Conservation (phyloP, 2,113 vertebrate species). For the Vanacampus margaritifer region DNA sequence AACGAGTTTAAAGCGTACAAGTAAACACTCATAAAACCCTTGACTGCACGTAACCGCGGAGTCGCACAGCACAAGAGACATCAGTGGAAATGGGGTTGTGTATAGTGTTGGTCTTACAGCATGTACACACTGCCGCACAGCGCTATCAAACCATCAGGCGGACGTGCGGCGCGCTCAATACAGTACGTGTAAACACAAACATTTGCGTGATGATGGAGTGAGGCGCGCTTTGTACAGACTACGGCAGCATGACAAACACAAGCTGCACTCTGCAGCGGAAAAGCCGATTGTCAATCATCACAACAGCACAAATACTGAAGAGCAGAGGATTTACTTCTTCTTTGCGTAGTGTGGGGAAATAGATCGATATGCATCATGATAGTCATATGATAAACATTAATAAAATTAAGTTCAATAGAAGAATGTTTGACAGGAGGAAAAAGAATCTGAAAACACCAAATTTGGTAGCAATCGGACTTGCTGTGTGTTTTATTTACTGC, state of each 20-base stretch:
- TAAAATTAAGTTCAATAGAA: too few species aligned
- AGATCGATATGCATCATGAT: too few species aligned
- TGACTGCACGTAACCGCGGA: not conserved
- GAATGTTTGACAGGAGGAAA: too few species aligned
- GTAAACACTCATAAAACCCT: not conserved
- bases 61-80: not conserved
- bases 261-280: not conserved
- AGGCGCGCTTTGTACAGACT: not conserved
- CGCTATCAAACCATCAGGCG: not conserved
- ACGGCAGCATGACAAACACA: not conserved
- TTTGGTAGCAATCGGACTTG: too few species aligned
- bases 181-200: slow-evolving; percentile 1
- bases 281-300: not conserved
- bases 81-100: not conserved
- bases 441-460: too few species aligned
- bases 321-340: not conserved
- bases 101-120: not conserved
- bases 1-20: not conserved
- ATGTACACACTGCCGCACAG: not conserved
- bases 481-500: too few species aligned
- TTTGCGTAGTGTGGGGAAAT: too few species aligned
- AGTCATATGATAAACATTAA: too few species aligned
- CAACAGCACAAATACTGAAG: not conserved
- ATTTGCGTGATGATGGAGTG: not conserved
- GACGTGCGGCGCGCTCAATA: not conserved